Base-by-base conservation (phyloP, 2,113 vertebrate genomes). In the Paradisaea rubra region DNA sequence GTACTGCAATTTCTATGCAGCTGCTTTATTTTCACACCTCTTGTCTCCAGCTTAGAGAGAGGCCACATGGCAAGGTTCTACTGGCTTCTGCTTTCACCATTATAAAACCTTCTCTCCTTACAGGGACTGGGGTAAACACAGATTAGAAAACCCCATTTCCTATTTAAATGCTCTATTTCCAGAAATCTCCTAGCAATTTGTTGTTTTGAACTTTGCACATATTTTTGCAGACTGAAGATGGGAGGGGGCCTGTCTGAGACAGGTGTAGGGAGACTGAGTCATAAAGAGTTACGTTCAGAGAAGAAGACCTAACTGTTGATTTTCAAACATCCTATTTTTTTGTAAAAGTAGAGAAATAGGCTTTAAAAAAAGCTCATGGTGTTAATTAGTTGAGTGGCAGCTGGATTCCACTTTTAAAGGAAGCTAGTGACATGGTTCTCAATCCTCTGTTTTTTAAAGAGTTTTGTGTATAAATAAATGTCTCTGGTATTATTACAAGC, bases 141-240 rank as follows among this genome's bases (percentile, higher is more conserved):
- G 59, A 77, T 82, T 80, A 82, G 66, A 91, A 87, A 92, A 47
- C 23, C 4, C 25, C 13, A 63, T 95, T 87, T 92, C 63, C 50
- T 85, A 72, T 82, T 92, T 82, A 82, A 95, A 85, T 0, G 2
- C 16, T 91, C 35, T 68, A 49, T 94, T 94, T 95, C 89, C 65
- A 91, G 42, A 47, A 61, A 18, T 63, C 30, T 94, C 50, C 27
- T 73, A 70, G 37, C 27, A 87, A 61, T 82, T 89, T 89, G 21
- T 80, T 92, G 68, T 82, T 91, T 80, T 95, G 87, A 91, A 74
- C 54, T 93, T 86, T 86, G 19, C 42, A 73, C 27, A 27, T 73
- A 82, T 59, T 89, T 94, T 86, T 73, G 24, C 45, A 94, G 82
- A 37, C 7, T 14, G 52, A 76, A 79, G 65, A 76, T 61, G 50